Percentiles rank a stretch among this genome's conserved stretches.
These are phyloP conservation scores for Mesitornis unicolor DNA, from an alignment of 2,113 vertebrate species.

Conservation along the genomic window DNA sequence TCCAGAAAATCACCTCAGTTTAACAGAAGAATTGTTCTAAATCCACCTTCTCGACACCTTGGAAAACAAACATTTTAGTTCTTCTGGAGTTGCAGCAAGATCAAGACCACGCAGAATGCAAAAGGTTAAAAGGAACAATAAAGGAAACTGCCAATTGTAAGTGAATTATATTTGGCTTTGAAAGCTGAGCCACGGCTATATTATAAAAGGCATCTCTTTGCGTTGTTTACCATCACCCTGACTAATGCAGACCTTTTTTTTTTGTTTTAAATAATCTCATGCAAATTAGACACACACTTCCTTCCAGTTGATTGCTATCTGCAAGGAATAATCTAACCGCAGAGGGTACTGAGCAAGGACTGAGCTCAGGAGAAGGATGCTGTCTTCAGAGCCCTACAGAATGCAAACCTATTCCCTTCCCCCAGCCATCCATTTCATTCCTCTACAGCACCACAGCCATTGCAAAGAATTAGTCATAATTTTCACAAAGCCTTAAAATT, in stretches of 20 bases:
- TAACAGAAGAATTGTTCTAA: background rate
- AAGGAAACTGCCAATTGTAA: constrained; percentile 77
- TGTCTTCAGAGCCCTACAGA: constrained; percentile 40
- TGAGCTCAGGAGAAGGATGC: constrained; percentile 59
- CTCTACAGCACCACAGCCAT: background rate
- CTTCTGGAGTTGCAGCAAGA: constrained; percentile 30
- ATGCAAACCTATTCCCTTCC: constrained; percentile 53
- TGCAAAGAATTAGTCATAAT: constrained; percentile 35
- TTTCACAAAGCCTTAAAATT: constrained; percentile 43
- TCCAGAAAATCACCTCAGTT: background rate
- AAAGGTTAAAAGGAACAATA: constrained; percentile 82
- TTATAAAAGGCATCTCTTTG: constrained; percentile 80
- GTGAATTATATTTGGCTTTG: constrained; percentile 82
- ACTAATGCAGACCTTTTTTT: constrained; percentile 84
- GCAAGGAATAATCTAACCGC: constrained; percentile 81
- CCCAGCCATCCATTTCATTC: background rate
- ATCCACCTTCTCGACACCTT: background rate
- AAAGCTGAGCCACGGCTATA: constrained; percentile 74
- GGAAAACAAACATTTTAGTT: constrained; percentile 11
- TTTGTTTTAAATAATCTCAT: constrained; percentile 88
- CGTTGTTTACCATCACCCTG: constrained; percentile 83
- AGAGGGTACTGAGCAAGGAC: constrained; percentile 77
- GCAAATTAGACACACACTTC: constrained; percentile 88
- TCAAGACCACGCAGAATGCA: constrained; percentile 67
- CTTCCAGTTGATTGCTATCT: constrained; percentile 88